These are phyloP conservation scores for Brevimyrus niger DNA, from an alignment of 2,113 vertebrate species.

Conservation along the genomic window DNA sequence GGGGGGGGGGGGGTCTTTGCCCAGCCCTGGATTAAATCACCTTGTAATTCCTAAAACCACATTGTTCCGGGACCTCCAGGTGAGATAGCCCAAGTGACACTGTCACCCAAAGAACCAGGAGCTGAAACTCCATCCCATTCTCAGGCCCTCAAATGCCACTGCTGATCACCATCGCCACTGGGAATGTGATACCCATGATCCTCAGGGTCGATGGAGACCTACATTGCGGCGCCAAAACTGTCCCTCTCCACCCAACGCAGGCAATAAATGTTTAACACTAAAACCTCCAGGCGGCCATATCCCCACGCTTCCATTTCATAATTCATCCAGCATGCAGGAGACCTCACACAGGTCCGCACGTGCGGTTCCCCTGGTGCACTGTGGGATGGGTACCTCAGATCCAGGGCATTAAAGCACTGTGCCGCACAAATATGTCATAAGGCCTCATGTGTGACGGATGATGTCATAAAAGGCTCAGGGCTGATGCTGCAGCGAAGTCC, in stretches of 20 bases:
- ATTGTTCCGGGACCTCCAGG: not conserved
- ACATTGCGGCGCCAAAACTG: not conserved
- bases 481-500: not conserved
- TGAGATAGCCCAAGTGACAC: not conserved
- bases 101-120: not conserved
- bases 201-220: not conserved
- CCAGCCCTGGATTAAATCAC: not conserved
- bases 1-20: not conserved
- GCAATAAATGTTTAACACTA: slow-evolving; percentile 16
- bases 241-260: not conserved
- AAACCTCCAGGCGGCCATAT: slow-evolving; percentile 2
- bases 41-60: not conserved
- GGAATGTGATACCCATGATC: not conserved
- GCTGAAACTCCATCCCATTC: not conserved
- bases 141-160: not conserved
- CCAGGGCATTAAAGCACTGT: not conserved
- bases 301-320: not conserved
- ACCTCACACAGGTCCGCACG: not conserved
- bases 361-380: not conserved
- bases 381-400: not conserved
- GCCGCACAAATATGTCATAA: not conserved
- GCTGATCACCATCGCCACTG: not conserved
- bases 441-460: not conserved
- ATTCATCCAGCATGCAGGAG: not conserved
- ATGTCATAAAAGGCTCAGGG: not conserved